These are phyloP conservation scores for Xiphorhynchus elegans DNA, from an alignment of 2,113 vertebrate species.

Conservation along the genomic window DNA sequence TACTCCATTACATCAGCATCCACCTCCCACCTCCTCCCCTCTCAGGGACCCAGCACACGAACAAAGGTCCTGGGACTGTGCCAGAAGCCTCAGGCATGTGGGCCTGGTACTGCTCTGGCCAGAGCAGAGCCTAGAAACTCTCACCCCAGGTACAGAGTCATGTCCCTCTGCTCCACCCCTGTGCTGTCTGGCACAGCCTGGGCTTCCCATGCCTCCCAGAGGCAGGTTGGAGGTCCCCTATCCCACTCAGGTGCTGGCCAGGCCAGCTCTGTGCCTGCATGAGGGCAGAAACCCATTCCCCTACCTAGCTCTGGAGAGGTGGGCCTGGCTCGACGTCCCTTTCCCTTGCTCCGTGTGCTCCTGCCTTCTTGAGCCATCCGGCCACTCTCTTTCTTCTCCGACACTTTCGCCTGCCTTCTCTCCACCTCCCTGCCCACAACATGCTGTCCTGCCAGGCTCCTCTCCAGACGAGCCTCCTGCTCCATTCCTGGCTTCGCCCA, in stretches of 20 bases:
- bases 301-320: conserved; percentile 91
- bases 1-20: not conserved
- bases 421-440: conserved; percentile 63
- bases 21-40: not conserved
- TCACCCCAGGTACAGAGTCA: fast-evolving
- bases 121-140: not conserved
- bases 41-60: not conserved
- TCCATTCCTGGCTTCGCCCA: conserved; percentile 71
- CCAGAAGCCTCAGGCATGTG: not conserved
- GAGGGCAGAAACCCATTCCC: not conserved
- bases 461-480: conserved; percentile 63
- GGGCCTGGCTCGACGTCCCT: conserved; percentile 84
- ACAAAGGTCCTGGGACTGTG: not conserved
- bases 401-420: conserved; percentile 71
- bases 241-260: fast-evolving
- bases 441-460: conserved; percentile 75
- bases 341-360: conserved; percentile 82
- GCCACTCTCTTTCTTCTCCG: conserved; percentile 74
- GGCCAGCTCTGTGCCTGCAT: not conserved
- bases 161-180: fast-evolving
- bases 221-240: not conserved
- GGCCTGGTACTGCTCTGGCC: not conserved
- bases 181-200: not conserved
- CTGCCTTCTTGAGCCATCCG: conserved; percentile 78
- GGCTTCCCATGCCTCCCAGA: fast-evolving